Evolutionary conservation across 2,888 invertebrate species (phyloP).

Genomic region (Priocnemis perturbator): DNA sequence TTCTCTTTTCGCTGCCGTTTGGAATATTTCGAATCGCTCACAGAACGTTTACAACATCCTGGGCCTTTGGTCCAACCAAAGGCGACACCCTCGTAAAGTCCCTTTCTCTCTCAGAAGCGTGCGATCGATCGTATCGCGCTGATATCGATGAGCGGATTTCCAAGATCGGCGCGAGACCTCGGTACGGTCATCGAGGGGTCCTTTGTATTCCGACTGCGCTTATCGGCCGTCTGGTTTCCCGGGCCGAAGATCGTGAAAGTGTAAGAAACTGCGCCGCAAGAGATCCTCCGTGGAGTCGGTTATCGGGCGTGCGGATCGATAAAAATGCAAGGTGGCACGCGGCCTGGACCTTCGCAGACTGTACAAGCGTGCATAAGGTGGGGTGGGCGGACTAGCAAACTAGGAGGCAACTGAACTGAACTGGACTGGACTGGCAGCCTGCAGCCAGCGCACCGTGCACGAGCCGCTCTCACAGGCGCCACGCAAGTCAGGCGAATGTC

Average conservation of each 20-base stretch:
- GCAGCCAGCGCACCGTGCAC: not conserved
- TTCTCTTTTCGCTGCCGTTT: too few species aligned
- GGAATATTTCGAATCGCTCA: too few species aligned
- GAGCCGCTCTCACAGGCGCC: conserved; percentile 29
- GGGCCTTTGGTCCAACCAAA: too few species aligned
- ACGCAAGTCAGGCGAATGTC: conserved; percentile 1
- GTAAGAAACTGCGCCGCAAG: conserved; percentile 55
- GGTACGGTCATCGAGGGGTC: conserved; percentile 20
- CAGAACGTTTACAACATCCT: too few species aligned
- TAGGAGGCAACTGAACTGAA: conserved; percentile 53
- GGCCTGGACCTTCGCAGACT: conserved; percentile 60
- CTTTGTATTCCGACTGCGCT: conserved; percentile 47
- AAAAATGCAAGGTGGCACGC: conserved; percentile 69
- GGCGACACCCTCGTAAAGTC: not conserved
- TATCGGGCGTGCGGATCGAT: conserved; percentile 45
- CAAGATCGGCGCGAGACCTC: too few species aligned
- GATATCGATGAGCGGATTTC: not conserved
- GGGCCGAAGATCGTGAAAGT: conserved; percentile 62
- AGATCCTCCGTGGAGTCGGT: conserved; percentile 32
- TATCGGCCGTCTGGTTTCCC: conserved; percentile 38
- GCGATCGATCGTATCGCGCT: conserved; percentile 12
- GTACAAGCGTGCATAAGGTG: conserved; percentile 37
- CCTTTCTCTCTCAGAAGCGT: conserved; percentile 25
- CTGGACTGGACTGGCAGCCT: conserved; percentile 43
- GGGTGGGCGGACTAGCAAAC: conserved; percentile 67